phyloP scores from a whole-genome alignment of 2,113 vertebrate species.

The Eleginops maclovinus region DNA sequence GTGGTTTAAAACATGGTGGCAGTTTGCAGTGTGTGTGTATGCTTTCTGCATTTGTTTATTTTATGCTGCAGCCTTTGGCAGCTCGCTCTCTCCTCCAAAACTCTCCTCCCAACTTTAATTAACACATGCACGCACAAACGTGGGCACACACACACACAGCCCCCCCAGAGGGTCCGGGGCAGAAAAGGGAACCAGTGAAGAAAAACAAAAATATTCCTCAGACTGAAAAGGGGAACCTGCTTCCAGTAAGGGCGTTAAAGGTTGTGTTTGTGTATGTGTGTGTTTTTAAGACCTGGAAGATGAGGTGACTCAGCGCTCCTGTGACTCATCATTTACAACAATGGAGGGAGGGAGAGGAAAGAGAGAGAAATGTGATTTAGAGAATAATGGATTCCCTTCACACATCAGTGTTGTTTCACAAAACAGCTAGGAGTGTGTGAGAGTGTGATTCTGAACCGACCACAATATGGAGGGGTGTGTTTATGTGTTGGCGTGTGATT shows the following conservation, averaged over 20 bases:
- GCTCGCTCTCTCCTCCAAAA: constrained; percentile 52
- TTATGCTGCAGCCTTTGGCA: constrained; percentile 70
- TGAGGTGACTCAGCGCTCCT: constrained; percentile 59
- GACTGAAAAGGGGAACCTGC: constrained; percentile 64
- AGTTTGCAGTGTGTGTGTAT: constrained; percentile 5
- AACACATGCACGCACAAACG: constrained; percentile 42
- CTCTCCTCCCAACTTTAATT: constrained; percentile 78
- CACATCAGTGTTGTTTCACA: constrained; percentile 41
- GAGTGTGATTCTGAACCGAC: constrained; percentile 19
- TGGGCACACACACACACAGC: constrained; percentile 36
- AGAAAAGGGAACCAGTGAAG: constrained; percentile 44
- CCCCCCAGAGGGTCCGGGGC: constrained; percentile 60
- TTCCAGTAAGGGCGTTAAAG: constrained; percentile 55
- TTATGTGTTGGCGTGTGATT: constrained; percentile 44
- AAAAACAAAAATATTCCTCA: constrained; percentile 70
- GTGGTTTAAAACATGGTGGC: not conserved
- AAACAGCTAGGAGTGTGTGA: constrained; percentile 25
- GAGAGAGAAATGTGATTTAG: constrained; percentile 3
- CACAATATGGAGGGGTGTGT: constrained; percentile 27
- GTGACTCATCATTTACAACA: constrained; percentile 57
- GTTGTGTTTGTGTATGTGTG: constrained; percentile 21
- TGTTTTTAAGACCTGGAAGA: constrained; percentile 34
- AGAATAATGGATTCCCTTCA: constrained; percentile 11
- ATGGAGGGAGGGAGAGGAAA: constrained; percentile 21
- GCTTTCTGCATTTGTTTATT: constrained; percentile 61